These are phyloP conservation scores for Conchocele bisecta DNA, from an alignment of 2,888 invertebrate species.

Conservation along the genomic window DNA sequence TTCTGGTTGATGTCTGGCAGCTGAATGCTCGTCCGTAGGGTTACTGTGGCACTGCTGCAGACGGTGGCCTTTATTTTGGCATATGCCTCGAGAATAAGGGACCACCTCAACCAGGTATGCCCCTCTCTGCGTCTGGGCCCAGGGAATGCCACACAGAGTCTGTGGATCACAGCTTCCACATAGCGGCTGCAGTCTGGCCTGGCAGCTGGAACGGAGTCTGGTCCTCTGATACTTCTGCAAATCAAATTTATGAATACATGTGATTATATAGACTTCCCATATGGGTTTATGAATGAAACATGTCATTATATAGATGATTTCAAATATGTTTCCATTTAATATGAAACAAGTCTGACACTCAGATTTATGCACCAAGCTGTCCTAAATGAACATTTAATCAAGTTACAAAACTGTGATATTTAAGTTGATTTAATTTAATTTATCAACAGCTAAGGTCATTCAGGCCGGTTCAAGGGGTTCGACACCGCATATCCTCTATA, in stretches of 20 bases:
- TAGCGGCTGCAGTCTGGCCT: conserved; percentile 14
- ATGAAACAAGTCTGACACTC: too few relatives aligned
- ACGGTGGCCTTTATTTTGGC: neutral
- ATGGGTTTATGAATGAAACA: too few relatives aligned
- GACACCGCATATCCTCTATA: too few relatives aligned
- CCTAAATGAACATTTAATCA: too few relatives aligned
- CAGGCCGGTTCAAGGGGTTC: too few relatives aligned
- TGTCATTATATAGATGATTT: neutral
- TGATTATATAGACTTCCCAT: too few relatives aligned
- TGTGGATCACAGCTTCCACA: conserved; percentile 7
- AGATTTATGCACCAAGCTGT: too few relatives aligned
- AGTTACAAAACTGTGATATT: too few relatives aligned
- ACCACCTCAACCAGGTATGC: conserved; percentile 5
- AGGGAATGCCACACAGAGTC: neutral
- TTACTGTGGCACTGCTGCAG: neutral
- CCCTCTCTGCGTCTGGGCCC: conserved; percentile 5
- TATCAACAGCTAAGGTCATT: too few relatives aligned
- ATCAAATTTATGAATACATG: too few relatives aligned
- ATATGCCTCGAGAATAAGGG: conserved; percentile 7
- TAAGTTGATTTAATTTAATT: too few relatives aligned
- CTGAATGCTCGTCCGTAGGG: neutral
- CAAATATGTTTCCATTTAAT: too few relatives aligned
- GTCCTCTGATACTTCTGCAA: conserved; percentile 6
- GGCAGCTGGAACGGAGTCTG: conserved; percentile 11
- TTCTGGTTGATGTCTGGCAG: conserved; percentile 7